Evolutionary conservation across 2,113 vertebrate species (phyloP), one percentile per base, ranked within the genome.

Genomic region (Anthoscopus minutus): DNA sequence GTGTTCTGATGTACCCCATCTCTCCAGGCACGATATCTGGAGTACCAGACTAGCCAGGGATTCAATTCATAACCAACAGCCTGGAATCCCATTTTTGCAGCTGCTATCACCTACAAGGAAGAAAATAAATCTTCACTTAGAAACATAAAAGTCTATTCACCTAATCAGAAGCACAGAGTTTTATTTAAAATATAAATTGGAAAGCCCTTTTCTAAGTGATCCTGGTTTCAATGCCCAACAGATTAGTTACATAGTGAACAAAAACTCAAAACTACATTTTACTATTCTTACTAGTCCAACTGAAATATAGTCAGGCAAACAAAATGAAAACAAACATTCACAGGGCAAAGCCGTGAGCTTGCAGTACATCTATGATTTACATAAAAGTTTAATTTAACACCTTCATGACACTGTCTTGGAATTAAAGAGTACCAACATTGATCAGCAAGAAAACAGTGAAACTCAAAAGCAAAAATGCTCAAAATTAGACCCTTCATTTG

Each of bases 1-100:
- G 99, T 96, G 25, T 96, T 98, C 48, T 87, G 96, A 87, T 98
- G 98, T 16, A 99, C 98, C 9, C 99, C 99, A 57, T 98, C 98
- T 94, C 94, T 98, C 99, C 99, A 98, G 9, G 99, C 99, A 24
- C 95, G 91, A 82, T 99, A 99, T 54, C 99, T 98, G 51, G 99
- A 99, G 89, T 98, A 99, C 98, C 98, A 99, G 40, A 99, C 99
- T 65, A 99, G 96, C 99, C 99, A 99, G 2, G 99, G 99, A 94
- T 99, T 99, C 93, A 99, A 95, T 72, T 99, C 99, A 92, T 99
- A 99, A 42, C 99, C 99, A 1, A 98, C 98, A 6, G 99, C 98
- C 84, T 89, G 91, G 92, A 99, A 99, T 4, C 99, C 99, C 66
- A 73, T 97, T 95, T 99, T 99, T 56, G 99, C 99, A 95, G 99